These are phyloP conservation scores for Aproaerema taeniolella DNA, from an alignment of 2,888 invertebrate genomes.

Conservation along the genomic window DNA sequence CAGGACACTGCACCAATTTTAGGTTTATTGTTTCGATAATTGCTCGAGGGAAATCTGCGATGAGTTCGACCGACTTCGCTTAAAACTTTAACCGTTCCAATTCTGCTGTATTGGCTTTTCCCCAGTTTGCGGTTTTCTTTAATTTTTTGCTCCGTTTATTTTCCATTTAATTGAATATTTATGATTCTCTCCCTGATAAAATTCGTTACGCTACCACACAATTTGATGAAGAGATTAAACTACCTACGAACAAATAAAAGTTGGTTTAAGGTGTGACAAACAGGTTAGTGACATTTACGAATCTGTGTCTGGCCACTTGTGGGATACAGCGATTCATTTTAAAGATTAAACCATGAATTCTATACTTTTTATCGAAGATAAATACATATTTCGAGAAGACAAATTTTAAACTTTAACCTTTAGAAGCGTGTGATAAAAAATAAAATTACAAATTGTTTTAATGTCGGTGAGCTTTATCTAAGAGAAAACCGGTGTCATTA, in stretches of 20 bases:
- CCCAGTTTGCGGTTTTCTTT: slow-evolving; percentile 8
- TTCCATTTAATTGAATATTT: slow-evolving; percentile 14
- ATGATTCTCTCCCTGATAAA: slow-evolving; percentile 7
- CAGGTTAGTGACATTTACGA: slow-evolving; percentile 18
- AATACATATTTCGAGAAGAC: slow-evolving; percentile 34
- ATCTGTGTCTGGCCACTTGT: slow-evolving; percentile 3
- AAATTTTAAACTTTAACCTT: slow-evolving; percentile 55
- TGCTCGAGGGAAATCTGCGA: slow-evolving; percentile 56
- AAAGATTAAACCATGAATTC: slow-evolving; percentile 11
- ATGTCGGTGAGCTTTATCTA: slow-evolving; percentile 48
- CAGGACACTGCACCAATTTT: slow-evolving; percentile 62
- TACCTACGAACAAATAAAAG: slow-evolving; percentile 5
- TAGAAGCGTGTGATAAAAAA: slow-evolving; percentile 37
- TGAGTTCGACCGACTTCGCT: slow-evolving; percentile 39
- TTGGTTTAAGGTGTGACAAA: slow-evolving; percentile 14
- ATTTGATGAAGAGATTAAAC: slow-evolving; percentile 13
- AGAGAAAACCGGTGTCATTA: slow-evolving; percentile 42
- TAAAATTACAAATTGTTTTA: slow-evolving; percentile 42
- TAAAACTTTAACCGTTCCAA: slow-evolving; percentile 39
- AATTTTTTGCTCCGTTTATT: slow-evolving; percentile 12
- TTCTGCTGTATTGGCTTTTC: slow-evolving; percentile 33
- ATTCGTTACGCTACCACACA: neutral
- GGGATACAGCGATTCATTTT: slow-evolving; percentile 11
- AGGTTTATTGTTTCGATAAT: slow-evolving; percentile 73
- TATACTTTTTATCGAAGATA: slow-evolving; percentile 27